Base-by-base conservation (phyloP, 2,888 invertebrate species). In the Hypsopygia costalis region DNA sequence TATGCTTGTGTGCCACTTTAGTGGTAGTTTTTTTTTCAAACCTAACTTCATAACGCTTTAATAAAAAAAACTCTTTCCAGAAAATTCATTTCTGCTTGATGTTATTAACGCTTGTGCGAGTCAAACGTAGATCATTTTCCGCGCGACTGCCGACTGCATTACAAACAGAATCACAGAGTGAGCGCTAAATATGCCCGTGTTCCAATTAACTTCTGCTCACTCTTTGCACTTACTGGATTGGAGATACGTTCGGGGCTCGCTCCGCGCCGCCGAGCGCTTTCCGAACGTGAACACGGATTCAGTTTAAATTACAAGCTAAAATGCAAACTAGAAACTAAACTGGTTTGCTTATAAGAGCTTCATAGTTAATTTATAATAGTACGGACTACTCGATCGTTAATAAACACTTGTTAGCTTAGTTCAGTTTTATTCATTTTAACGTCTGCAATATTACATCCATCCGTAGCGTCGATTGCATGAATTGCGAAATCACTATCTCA, bases 81-180 rank as follows among this genome's bases (percentile, higher is more conserved):
- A 32, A 44, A 46, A 40, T 29, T 57, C 44, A 47, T 57, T 56
- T 53, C 53, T 55, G 55, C 49, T 44, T 51, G 61, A 62, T 67
- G 58, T 61, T 49, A 63, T 64, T 62, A 62, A 52, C 49, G 62
- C 52, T 55, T 55, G 55, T 58, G 49, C 49, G 52, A 62, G 52
- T 63, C 62, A 64, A 70, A 63, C 58, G 52, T 42, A 55, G 59
- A 69, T 70, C 59, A 63, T 66, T 72, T 68, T 63, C 59, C 63
- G 51, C 56, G 44, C 59, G 55, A 62, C 50, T 62, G 62, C 60
- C 52, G 47, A 49, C 52, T 47, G 57, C 51, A 62, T 61, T 59
- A 60, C 69, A 75, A 73, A 72, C 65, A 63, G 67, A 70, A 71
- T 71, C 62, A 58, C 56, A 59, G 56, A 68, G 64, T 54, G 55